Percentiles rank a stretch among this genome's conserved stretches.
These are phyloP conservation scores for Desoria tigrina DNA, from an alignment of 2,888 invertebrate species.

Conservation along the genomic window DNA sequence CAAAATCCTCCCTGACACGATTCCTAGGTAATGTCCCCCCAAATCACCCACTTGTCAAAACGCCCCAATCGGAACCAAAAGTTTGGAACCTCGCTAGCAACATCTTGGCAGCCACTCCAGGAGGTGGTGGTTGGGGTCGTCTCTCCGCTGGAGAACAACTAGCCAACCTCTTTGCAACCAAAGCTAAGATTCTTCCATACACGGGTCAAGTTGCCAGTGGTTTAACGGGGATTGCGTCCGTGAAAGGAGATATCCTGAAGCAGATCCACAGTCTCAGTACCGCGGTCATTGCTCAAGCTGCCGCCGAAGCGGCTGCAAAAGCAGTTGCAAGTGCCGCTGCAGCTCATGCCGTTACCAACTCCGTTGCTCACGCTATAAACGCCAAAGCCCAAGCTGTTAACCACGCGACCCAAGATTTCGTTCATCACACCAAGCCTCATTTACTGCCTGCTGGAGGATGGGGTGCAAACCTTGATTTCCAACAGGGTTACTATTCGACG, in stretches of 20 bases:
- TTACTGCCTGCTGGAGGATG: not conserved
- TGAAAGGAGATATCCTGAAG: conserved; percentile 42
- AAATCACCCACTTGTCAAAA: conserved; percentile 52
- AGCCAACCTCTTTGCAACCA: conserved; percentile 38
- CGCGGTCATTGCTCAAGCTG: conserved; percentile 43
- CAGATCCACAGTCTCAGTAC: conserved; percentile 43
- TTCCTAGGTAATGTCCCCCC: conserved; percentile 49
- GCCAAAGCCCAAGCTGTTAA: not conserved
- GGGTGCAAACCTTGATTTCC: not conserved
- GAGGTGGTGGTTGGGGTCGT: conserved; percentile 24
- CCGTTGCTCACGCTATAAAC: conserved; percentile 27
- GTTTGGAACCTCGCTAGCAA: conserved; percentile 40
- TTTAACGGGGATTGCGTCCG: conserved; percentile 40
- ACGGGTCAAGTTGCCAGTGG: conserved; percentile 44
- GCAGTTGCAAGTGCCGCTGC: conserved; percentile 40
- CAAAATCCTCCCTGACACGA: not conserved
- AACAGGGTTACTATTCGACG: conserved; percentile 30
- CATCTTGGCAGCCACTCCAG: conserved; percentile 49
- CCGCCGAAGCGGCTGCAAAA: conserved; percentile 41
- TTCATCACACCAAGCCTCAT: not conserved
- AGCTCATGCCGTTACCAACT: conserved; percentile 43
- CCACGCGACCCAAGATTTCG: too few relatives aligned
- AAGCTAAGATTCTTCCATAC: conserved; percentile 42
- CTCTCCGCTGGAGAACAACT: conserved; percentile 21
- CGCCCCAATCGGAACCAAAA: conserved; percentile 48